Percentiles rank a stretch among this genome's conserved stretches.
Evolutionary conservation across 1,140 invertebrate species (phyloP).

Genomic region (Danaus melanippus): DNA sequence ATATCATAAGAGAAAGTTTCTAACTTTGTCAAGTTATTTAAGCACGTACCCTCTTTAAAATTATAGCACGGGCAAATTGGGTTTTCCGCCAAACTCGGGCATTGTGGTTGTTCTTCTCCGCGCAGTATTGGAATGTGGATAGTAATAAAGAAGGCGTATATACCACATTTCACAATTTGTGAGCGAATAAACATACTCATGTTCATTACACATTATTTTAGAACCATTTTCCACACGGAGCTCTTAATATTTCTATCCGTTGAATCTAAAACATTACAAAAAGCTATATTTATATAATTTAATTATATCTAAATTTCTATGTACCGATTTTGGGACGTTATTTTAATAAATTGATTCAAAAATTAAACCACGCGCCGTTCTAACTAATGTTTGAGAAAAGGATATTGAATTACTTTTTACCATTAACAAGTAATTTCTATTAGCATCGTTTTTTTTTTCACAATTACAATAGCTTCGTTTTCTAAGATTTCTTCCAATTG

Average conservation of each 20-base stretch:
- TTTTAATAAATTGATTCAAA: background rate
- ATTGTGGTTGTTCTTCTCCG: slow-evolving; percentile 72
- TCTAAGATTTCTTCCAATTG: too few relatives aligned
- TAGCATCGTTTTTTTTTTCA: too few relatives aligned
- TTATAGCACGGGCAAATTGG: slow-evolving; percentile 91
- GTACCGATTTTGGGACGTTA: background rate
- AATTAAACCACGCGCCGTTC: too few relatives aligned
- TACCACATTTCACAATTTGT: slow-evolving; percentile 50
- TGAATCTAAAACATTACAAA: slow-evolving; percentile 21
- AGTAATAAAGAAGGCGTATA: slow-evolving; percentile 56
- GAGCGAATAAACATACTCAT: slow-evolving; percentile 54
- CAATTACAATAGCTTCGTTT: too few relatives aligned
- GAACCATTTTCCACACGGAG: slow-evolving; percentile 50
- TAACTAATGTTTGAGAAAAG: too few relatives aligned
- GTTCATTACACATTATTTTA: slow-evolving; percentile 61
- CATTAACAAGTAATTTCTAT: too few relatives aligned
- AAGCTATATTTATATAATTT: too few relatives aligned
- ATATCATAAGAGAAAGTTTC: background rate
- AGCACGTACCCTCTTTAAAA: slow-evolving; percentile 83
- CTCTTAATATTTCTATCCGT: slow-evolving; percentile 14
- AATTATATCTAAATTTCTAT: too few relatives aligned
- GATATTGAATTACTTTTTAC: too few relatives aligned
- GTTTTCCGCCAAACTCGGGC: slow-evolving; percentile 80
- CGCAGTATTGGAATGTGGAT: slow-evolving; percentile 64
- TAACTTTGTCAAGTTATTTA: background rate